Evolutionary conservation across 1,140 invertebrate genomes (phyloP), one percentile per base, ranked within the genome.

Genomic region (Planococcus citri): DNA sequence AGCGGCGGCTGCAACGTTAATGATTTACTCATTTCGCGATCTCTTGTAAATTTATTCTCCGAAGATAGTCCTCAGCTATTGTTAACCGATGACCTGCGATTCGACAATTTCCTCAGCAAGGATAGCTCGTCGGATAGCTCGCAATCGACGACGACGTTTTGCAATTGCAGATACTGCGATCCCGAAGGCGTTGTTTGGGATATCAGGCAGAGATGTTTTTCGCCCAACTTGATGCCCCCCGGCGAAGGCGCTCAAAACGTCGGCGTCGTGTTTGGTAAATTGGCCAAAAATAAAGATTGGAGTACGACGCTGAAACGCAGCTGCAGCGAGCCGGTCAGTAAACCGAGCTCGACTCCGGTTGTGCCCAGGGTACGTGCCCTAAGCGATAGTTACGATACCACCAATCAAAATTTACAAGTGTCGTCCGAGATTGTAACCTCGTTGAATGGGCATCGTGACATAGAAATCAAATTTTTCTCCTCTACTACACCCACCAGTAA

Each of bases 151-250:
- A 68, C 80, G 64, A 83, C 81, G 73, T 78, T 81, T n/a, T 91
- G 88, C 78, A 88, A 90, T 78, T 92, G 89, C 75, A 83, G 85
- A 10, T 88, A 89, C 73, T 91, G 89, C 75, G 88, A 91, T 76
- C 88, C 89, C 0, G 81, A 85, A 21, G 85, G 86, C 57, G 83
- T 87, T 71, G 86, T 90, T 68, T 91, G 89, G 89, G 88, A 88
- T 75, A 82, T 86, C 1, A 84, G 87, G 57, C 78, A 79, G 27
- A 78, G 77, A 69, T 77, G 78, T 68, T 83, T 82, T 73, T 82
- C 82, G 12, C 79, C 81, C 3, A 82, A 79, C 69, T 71, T 81
- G 33, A 80, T 80, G 58, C 74, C 78, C 0, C 77, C 79, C 51
- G 74, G 71, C n/a, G n/a, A n/a, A n/a, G n/a, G n/a, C 0, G 60